These are phyloP conservation scores for Pionites leucogaster DNA, from an alignment of 2,113 vertebrate genomes.

Conservation along the genomic window DNA sequence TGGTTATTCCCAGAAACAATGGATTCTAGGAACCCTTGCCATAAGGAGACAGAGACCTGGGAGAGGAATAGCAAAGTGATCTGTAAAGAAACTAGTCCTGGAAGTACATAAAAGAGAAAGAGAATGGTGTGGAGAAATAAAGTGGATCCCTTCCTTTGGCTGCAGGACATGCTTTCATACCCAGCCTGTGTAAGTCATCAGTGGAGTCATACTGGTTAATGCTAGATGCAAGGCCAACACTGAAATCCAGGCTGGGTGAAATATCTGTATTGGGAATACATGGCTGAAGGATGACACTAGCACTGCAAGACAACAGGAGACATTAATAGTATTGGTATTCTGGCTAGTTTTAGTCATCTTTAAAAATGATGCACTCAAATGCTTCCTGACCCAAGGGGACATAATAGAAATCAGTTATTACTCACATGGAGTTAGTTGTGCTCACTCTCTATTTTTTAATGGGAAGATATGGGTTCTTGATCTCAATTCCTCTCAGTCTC, in stretches of 20 bases:
- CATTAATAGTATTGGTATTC: not conserved
- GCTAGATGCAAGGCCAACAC: not conserved
- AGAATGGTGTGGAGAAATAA: not conserved
- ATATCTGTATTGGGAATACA: not conserved
- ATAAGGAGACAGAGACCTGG: not conserved
- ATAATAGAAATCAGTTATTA: not conserved
- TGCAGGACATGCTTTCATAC: not conserved
- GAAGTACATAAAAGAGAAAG: not conserved
- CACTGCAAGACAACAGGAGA: not conserved
- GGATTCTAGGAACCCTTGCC: not conserved
- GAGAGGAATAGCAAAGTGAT: not conserved
- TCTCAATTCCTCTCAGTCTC: not conserved
- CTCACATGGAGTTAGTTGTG: slow-evolving; percentile 1
- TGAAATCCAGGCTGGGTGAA: not conserved
- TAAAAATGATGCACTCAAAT: slow-evolving; percentile 43
- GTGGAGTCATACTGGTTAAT: not conserved
- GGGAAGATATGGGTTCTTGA: not conserved
- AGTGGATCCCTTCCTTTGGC: not conserved
- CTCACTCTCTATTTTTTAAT: not conserved
- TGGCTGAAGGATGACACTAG: not conserved
- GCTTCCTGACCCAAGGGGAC: slow-evolving; percentile 35
- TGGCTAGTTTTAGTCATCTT: slow-evolving; percentile 24
- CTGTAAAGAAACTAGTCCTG: not conserved
- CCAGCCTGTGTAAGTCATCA: not conserved
- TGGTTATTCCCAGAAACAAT: not conserved